Conservation (phyloP, 2,797 vertebrate species). For the Carapus acus region DNA sequence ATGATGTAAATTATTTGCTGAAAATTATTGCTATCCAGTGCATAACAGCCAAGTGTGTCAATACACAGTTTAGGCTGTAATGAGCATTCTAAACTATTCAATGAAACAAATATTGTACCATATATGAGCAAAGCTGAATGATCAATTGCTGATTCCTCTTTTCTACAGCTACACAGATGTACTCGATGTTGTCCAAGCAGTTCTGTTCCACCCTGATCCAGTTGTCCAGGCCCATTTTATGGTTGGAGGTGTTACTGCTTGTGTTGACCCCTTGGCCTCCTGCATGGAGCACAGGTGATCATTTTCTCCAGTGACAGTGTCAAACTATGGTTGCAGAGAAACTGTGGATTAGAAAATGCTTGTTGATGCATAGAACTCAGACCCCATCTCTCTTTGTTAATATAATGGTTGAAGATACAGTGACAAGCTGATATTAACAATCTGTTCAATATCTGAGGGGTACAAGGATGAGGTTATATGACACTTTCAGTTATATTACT, state of each 20-base stretch:
- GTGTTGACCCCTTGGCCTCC: slow-evolving; percentile 86
- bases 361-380: not conserved
- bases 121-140: no score
- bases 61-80: no score
- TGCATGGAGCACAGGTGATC: slow-evolving; percentile 90
- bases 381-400: slow-evolving; percentile 3
- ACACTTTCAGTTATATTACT: slow-evolving; percentile 56
- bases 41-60: not conserved
- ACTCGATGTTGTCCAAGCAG: slow-evolving; percentile 86
- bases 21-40: no score
- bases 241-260: slow-evolving; percentile 83
- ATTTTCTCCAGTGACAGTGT: not conserved
- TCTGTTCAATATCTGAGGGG: slow-evolving; percentile 33
- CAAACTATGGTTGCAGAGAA: not conserved
- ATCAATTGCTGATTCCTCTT: not conserved
- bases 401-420: slow-evolving; percentile 27
- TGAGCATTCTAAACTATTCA: no score
- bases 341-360: no score
- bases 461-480: slow-evolving; percentile 52
- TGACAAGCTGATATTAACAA: slow-evolving; percentile 35
- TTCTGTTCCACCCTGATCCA: slow-evolving; percentile 86
- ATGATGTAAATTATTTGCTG: no score
- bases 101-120: no score
- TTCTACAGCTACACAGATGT: slow-evolving; percentile 84
- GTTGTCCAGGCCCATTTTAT: slow-evolving; percentile 75